These are phyloP conservation scores for Lepidocyrtoides sp. DNA, from an alignment of 2,888 invertebrate genomes.

Conservation along the genomic window DNA sequence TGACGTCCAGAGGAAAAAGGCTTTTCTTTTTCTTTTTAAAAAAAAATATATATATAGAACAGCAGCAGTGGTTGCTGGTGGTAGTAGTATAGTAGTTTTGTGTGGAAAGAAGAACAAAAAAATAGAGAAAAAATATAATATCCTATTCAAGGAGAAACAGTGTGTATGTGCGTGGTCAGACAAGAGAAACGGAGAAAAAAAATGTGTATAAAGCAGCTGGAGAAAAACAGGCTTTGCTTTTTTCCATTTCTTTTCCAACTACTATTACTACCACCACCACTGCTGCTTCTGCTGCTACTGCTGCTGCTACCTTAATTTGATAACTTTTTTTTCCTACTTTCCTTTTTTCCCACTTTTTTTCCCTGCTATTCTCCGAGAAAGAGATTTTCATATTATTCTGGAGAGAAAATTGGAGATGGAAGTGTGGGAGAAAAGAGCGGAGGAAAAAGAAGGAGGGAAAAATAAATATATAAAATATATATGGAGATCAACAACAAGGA, in stretches of 20 bases:
- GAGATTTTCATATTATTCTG: neutral
- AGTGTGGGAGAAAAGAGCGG: neutral
- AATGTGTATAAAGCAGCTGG: slow-evolving; percentile 54
- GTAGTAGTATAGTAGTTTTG: neutral
- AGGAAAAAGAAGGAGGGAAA: neutral
- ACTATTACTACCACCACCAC: no score
- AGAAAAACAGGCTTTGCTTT: slow-evolving; percentile 59
- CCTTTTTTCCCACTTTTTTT: neutral
- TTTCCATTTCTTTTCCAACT: neutral
- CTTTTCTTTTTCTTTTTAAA: neutral
- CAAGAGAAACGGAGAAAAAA: slow-evolving; percentile 17
- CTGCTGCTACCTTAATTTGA: slow-evolving; percentile 65
- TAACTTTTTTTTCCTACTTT: slow-evolving; percentile 62
- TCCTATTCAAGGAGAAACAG: neutral
- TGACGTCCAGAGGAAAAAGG: slow-evolving; percentile 11
- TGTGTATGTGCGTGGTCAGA: neutral
- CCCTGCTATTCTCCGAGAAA: no score
- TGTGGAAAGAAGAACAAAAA: slow-evolving; percentile 11
- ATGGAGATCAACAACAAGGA: neutral
- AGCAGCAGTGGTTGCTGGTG: neutral
- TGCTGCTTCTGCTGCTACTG: neutral
- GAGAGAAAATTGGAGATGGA: slow-evolving; percentile 14
- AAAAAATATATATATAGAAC: neutral
- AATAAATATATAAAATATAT: neutral
- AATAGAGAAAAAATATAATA: neutral